phyloP scores from a whole-genome alignment of 2,888 invertebrate genomes.

The Slavum lentiscoides region DNA sequence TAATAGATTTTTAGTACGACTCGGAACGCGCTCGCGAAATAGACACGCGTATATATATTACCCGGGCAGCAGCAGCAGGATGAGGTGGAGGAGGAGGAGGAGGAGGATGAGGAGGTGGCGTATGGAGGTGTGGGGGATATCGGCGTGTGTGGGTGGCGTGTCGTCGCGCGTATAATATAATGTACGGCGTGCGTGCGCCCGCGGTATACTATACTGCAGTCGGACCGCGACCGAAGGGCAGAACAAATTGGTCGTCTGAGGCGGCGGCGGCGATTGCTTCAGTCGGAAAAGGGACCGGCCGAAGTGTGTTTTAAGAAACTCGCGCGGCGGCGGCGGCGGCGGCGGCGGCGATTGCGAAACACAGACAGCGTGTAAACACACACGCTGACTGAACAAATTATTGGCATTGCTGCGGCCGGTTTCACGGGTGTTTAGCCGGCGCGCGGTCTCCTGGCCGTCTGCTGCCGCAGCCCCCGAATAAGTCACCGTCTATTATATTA shows the following conservation, averaged over 20 bases:
- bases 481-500: neutral
- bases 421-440: conserved; percentile 32
- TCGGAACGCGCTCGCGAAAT: too few species aligned
- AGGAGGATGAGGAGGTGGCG: too few species aligned
- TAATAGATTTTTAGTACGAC: too few species aligned
- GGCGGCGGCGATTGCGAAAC: conserved; percentile 27
- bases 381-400: neutral
- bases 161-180: too few species aligned
- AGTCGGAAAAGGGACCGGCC: conserved; percentile 19
- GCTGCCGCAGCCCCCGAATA: conserved; percentile 6
- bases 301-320: neutral
- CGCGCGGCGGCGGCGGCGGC: too few species aligned
- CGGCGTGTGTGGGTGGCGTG: too few species aligned
- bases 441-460: conserved; percentile 42
- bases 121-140: too few species aligned
- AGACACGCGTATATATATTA: too few species aligned
- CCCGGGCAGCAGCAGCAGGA: too few species aligned
- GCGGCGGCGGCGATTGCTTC: neutral
- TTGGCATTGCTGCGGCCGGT: neutral
- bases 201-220: too few species aligned
- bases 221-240: neutral
- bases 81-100: too few species aligned
- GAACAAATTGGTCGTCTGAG: conserved; percentile 27
- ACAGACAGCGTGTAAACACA: neutral
- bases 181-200: too few species aligned